Evolutionary conservation across 2,113 vertebrate species (phyloP).

Genomic region (Ardeotis arabs): DNA sequence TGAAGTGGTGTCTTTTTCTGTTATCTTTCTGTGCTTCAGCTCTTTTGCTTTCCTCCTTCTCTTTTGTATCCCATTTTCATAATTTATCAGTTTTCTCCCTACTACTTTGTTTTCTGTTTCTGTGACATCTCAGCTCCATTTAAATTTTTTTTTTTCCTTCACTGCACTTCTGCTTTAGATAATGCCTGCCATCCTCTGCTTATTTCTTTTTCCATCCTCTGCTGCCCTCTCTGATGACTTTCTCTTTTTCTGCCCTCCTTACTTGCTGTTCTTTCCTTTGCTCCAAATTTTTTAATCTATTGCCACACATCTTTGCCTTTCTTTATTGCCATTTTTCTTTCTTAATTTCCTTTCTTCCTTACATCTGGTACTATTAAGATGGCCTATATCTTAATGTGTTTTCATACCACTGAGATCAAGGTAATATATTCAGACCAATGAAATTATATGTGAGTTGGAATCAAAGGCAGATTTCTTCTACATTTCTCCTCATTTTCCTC

Average conservation of each 20-base stretch:
- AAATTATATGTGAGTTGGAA: background rate
- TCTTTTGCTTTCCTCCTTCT: background rate
- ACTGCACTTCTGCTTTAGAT: background rate
- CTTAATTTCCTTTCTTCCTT: constrained; percentile 9
- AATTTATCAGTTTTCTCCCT: background rate
- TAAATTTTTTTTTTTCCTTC: background rate
- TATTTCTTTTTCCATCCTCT: constrained; percentile 43
- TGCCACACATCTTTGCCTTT: background rate
- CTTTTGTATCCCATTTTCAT: background rate
- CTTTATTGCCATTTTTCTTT: background rate
- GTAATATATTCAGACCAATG: background rate
- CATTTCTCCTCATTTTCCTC: background rate
- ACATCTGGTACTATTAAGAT: background rate
- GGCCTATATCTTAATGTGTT: background rate
- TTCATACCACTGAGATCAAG: background rate
- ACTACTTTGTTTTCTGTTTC: background rate
- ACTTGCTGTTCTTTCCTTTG: constrained; percentile 19
- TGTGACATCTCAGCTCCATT: background rate
- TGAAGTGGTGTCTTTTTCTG: background rate
- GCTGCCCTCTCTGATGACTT: constrained; percentile 32
- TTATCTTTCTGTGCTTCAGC: background rate
- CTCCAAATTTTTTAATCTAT: background rate
- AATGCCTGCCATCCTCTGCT: background rate
- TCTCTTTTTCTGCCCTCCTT: background rate
- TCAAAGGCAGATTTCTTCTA: background rate